Base-by-base conservation (phyloP, 2,797 vertebrate genomes). In the Gobio occitaniae region DNA sequence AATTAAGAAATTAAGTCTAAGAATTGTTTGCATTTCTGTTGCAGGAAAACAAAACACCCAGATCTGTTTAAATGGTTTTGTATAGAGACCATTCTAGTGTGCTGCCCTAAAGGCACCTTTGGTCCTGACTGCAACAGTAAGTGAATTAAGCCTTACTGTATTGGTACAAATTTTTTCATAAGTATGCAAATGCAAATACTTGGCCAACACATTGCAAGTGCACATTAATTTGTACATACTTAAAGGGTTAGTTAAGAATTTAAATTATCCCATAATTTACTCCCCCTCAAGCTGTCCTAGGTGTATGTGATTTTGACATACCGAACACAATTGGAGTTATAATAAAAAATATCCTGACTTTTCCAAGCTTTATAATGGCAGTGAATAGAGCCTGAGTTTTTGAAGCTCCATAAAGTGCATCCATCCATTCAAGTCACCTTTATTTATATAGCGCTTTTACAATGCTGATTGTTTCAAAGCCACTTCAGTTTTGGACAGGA, bases 31-130 rank as follows among this genome's bases (percentile, higher is more conserved):
- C 63, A 86, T 41, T 87, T 89, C 52, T 21, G 32, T 82, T 86
- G n/a, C 90, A 99, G 98, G 93, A 97, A 97, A 95, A 94, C 96
- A 59, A 95, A 97, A 82, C 91, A 97, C 77, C 97, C 98, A 0
- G 96, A 98, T 90, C 91, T 99, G 52, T 96, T 96, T 84, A 96
- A 97, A n/a, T 99, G 98, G 98, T 96, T 99, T 94, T 99, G 98
- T 87, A 93, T 98, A 87, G 95, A 97, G 77, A 96, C 96, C 0
- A 92, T 97, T 88, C 90, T 97, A 90, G 96, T 96, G 50, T 99
- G 98, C 93, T 99, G 98, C 83, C 94, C 94, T n/a, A 90, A 95
- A 21, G 98, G 98, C 86, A 97, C 96, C 0, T 99, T 97, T 0
- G 98, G 98, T 88, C 96, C 94, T 0, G 95, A 98, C 80, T 99